Base-by-base conservation (phyloP, 1,140 invertebrate genomes). In the Heterodera schachtii region DNA sequence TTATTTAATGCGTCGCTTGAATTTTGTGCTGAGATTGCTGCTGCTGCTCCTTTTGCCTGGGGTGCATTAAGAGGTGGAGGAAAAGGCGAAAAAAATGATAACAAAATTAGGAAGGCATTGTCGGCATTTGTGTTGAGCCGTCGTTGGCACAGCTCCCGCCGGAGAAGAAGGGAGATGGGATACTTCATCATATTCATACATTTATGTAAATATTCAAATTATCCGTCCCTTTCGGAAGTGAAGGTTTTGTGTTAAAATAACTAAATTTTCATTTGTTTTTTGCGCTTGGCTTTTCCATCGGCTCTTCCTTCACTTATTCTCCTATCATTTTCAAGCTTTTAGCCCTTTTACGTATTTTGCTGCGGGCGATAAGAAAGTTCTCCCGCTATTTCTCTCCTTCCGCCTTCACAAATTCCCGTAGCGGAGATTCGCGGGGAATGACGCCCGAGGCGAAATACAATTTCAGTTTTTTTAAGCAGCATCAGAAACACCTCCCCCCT, bases 401-500 rank as follows among this genome's bases (percentile, higher is more conserved):
- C 57, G 16, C 16, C 57, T 60, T 60, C 57, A 31, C 31, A 60
- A 60, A 13, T 60, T 11, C 57, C 16, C 57, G 57, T 60, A 16
- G 57, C 57, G 11, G 57, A 16, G 57, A 16, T 60, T 60, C 57
- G 57, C 4, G 16, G 11, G 57, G 19, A 60, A 60, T 60, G 57
- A 41, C 69, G 69, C 69, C 21, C 69, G 69, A 46, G 69, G 69
- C 69, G 69, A 71, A 71, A 71, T 71, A 41, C 69, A 31, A 71
- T 71, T 71, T 6, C n/a, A n/a, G n/a, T n/a, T n/a, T 31, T 31
- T 31, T 19, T 60, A 16, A 60, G 57, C 13, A 4, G 57, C 1
- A 16, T 60, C 57, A 60, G 57, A 13, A 60, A 60, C 57, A 16
- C 57, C 16, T 0, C 11, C 57, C 1, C 57, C 57, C 1, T 16